Base-by-base conservation (phyloP, 1,140 invertebrate genomes). In the Drosophila ogumai region DNA sequence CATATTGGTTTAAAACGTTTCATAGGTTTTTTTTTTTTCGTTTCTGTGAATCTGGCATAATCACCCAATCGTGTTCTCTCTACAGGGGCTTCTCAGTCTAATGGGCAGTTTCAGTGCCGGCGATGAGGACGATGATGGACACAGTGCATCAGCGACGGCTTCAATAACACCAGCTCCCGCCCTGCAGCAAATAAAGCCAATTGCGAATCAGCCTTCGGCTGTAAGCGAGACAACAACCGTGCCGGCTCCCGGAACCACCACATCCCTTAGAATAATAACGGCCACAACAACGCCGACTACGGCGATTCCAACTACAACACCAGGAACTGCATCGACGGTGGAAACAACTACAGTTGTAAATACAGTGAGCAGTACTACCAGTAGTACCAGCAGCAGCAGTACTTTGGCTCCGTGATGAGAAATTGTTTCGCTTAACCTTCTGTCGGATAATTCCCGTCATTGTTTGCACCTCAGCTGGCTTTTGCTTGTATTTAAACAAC, bases 141-240 rank as follows among this genome's bases (percentile, higher is more conserved):
- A 41, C 36, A 41, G 32, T 56, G 50, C 71, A 59, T 49, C 64
- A 22, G 7, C 34, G 25, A 46, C 50, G 19, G 44, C 38, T 19
- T 55, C 57, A 55, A 40, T 32, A 31, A 52, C 46, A 40, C 32
- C 43, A 28, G 25, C 36, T 25, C 31, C 68, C 44, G 59, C 5
- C 44, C 52, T 32, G 57, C 49, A 72, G 50, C 47, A 72, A 75
- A 72, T 34, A 31, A 75, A 75, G 68, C 72, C 72, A 72, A 75
- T 63, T 56, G 41, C 10, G 15, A 75, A 13, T 55, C 56, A 61
- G 57, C 52, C 32, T 15, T 40, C 32, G 38, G 25, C 6, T 19
- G 41, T 50, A 43, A 54, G 28, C 7, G 67, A 66, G 49, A 8
- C 67, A 63, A 49, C 55, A 63, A 49, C 55, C 10, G 8, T 43